phyloP scores from a whole-genome alignment of 2,888 invertebrate genomes.

The Deilephila porcellus region DNA sequence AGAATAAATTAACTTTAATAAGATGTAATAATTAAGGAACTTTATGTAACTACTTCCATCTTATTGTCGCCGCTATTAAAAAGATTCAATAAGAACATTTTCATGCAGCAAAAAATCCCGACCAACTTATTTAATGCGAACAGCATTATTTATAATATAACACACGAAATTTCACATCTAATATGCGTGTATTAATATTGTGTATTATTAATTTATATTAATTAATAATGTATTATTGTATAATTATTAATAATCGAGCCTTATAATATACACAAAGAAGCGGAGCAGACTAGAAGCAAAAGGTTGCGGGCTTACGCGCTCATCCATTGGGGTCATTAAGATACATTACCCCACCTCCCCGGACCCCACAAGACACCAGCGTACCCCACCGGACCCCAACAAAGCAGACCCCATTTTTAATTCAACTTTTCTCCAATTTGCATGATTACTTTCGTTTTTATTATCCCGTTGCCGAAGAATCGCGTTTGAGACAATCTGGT shows the following conservation, averaged over 20 bases:
- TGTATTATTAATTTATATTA: no score
- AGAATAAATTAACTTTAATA: no score
- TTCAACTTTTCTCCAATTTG: slow-evolving; percentile 84
- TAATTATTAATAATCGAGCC: not conserved
- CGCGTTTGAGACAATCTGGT: slow-evolving; percentile 15
- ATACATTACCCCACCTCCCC: slow-evolving; percentile 70
- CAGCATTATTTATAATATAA: no score
- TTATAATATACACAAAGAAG: slow-evolving; percentile 24
- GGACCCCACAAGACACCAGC: slow-evolving; percentile 36
- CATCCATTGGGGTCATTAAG: slow-evolving; percentile 84
- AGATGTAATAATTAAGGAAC: no score
- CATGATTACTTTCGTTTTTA: slow-evolving; percentile 85
- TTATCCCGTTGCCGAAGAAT: slow-evolving; percentile 55
- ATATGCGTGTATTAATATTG: no score
- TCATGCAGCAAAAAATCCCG: no score
- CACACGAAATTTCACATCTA: no score
- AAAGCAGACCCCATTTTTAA: slow-evolving; percentile 77
- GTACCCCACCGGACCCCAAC: slow-evolving; percentile 46
- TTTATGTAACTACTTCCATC: no score
- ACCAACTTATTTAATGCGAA: no score
- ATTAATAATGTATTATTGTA: not conserved
- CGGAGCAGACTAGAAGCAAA: slow-evolving; percentile 50
- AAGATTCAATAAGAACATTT: no score
- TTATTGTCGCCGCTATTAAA: no score
- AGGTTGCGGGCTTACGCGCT: slow-evolving; percentile 74